Base-by-base conservation (phyloP, 2,888 invertebrate genomes). In the Incurvaria masculella region DNA sequence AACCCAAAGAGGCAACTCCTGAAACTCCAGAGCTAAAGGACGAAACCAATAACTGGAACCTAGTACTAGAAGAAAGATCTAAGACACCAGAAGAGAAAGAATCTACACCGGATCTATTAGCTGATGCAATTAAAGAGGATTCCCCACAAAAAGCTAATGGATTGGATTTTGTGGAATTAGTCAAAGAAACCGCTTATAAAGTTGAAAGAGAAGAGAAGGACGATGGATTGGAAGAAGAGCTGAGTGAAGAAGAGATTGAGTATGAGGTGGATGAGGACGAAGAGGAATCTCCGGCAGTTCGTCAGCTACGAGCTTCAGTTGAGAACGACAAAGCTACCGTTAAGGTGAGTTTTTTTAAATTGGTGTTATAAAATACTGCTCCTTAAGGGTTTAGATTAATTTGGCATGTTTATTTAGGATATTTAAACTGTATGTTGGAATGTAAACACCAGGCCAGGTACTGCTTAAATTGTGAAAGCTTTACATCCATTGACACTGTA, bases 261-360 rank as follows among this genome's bases (percentile, higher is more conserved):
- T 57, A 56, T 48, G 55, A 44, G 43, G 69, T 67, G 45, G 71
- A 66, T 47, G 64, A 52, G 41, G 51, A 45, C 2, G 49, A 48
- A 4, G 49, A 46, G 20, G 53, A 49, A 23, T 41, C 39, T 20
- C 41, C 16, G 18, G 40, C 40, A 8, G 46, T 51, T 14, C 42
- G 44, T 17, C 49, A 49, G 23, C 39, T 51, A 43, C 51, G 50
- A 45, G 48, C 52, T 10, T 53, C 50, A 23, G 50, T 52, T 1
- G 55, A 55, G 41, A 53, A 52, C 41, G 55, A 55, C 27, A 55
- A 55, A 23, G 54, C 70, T 18, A 70, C 68, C 48, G 76, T 80
- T 6, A 79, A 79, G 64, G 79, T 79, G 56, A 69, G 67, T 56
- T n/a, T n/a, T n/a, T n/a, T n/a, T n/a, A n/a, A n/a, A n/a, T n/a